Evolutionary conservation across 2,888 invertebrate genomes (phyloP).

Genomic region (Mystacides longicornis): DNA sequence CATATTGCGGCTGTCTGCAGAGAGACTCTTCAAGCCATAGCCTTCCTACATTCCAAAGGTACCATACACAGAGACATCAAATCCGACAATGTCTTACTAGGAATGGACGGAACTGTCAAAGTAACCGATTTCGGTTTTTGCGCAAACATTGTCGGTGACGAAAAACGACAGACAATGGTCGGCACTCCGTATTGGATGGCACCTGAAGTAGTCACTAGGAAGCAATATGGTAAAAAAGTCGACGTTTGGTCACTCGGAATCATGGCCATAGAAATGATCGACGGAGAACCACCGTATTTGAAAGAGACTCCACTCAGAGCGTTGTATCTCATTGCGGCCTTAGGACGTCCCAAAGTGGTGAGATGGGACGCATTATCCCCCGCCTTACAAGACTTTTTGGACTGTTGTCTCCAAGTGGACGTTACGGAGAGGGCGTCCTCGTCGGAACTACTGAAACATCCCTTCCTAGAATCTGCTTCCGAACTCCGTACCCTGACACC

Average conservation of each 20-base stretch:
- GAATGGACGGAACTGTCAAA: slow-evolving; percentile 87
- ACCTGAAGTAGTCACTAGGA: slow-evolving; percentile 86
- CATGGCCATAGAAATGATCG: slow-evolving; percentile 92
- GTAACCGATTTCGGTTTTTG: slow-evolving; percentile 98
- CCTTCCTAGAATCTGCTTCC: slow-evolving; percentile 72
- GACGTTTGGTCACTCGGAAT: slow-evolving; percentile 97
- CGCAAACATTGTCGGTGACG: slow-evolving; percentile 90
- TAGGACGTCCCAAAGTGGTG: slow-evolving; percentile 86
- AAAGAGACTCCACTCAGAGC: slow-evolving; percentile 90
- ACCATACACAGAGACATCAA: slow-evolving; percentile 95
- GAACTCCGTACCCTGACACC: slow-evolving; percentile 77
- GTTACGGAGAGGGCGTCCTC: slow-evolving; percentile 73
- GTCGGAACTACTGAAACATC: slow-evolving; percentile 68
- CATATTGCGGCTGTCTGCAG: slow-evolving; percentile 94
- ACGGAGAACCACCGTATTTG: slow-evolving; percentile 95
- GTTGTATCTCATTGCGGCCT: slow-evolving; percentile 90
- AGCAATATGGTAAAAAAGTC: slow-evolving; percentile 89
- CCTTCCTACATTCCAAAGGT: slow-evolving; percentile 81
- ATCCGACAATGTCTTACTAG: slow-evolving; percentile 92
- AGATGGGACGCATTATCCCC: slow-evolving; percentile 72
- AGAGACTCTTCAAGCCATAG: slow-evolving; percentile 77
- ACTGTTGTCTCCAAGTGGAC: slow-evolving; percentile 81
- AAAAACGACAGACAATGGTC: slow-evolving; percentile 94
- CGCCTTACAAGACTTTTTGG: slow-evolving; percentile 73
- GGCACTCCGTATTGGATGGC: slow-evolving; percentile 99